Conservation (phyloP, 2,888 invertebrate species). For the Andrena bicolor region DNA sequence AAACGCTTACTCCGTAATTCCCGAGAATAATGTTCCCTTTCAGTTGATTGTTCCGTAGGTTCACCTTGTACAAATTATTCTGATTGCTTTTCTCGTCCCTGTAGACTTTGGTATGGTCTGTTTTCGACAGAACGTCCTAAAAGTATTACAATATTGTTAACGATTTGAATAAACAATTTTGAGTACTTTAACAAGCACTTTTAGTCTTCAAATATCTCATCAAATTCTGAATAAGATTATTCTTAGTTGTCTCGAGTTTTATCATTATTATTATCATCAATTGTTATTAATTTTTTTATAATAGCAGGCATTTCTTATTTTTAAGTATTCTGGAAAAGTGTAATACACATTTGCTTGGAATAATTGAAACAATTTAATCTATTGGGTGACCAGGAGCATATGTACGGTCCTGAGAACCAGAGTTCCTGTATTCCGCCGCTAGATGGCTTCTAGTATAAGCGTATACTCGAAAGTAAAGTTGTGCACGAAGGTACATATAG, state of each 20-base stretch:
- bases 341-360: neutral
- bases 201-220: neutral
- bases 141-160: neutral
- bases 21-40: conserved; percentile 94
- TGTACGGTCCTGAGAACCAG: neutral
- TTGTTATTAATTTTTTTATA: neutral
- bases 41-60: conserved; percentile 91
- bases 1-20: conserved; percentile 91
- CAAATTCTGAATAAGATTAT: no score
- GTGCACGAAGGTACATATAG: conserved; percentile 27
- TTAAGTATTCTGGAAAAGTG: neutral
- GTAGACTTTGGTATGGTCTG: conserved; percentile 74
- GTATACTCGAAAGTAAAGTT: conserved; percentile 20
- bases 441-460: conserved; percentile 22
- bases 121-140: conserved; percentile 77
- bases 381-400: no score
- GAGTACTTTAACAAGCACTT: neutral
- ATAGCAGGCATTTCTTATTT: neutral
- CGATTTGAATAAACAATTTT: neutral
- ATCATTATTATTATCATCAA: neutral
- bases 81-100: conserved; percentile 79
- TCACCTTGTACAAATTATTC: conserved; percentile 88
- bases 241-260: no score
- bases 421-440: neutral
- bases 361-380: neutral